phyloP scores from a whole-genome alignment of 2,797 vertebrate genomes.

The Sebastes paucispinis region DNA sequence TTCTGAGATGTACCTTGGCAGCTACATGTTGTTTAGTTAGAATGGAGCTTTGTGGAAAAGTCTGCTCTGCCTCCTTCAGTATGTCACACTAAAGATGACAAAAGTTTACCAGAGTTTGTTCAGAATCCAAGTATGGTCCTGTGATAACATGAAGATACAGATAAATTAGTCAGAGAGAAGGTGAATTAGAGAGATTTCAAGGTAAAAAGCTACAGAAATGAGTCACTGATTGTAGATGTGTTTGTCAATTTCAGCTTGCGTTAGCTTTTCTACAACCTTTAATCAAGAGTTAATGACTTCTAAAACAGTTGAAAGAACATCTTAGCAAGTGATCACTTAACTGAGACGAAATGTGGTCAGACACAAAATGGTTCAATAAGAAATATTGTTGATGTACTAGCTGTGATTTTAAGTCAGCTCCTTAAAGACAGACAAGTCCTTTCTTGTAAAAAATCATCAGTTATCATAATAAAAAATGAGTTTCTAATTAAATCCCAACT shows the following conservation, averaged over 20 bases:
- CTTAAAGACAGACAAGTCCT: too few species aligned
- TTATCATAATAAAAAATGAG: not conserved
- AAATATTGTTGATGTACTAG: too few species aligned
- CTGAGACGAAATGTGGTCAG: not conserved
- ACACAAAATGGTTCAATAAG: not conserved
- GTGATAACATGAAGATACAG: not conserved
- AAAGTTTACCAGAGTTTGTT: not conserved
- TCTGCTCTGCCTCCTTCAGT: conserved; percentile 1
- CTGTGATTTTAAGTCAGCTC: not conserved
- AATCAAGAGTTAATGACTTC: not conserved
- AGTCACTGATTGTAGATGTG: not conserved
- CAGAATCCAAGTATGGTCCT: not conserved
- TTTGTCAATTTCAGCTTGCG: not conserved
- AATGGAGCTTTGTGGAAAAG: conserved; percentile 11
- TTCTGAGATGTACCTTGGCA: conserved; percentile 28
- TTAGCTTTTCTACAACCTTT: not conserved
- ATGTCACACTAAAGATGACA: not conserved
- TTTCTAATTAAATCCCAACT: not conserved
- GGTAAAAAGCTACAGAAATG: not conserved
- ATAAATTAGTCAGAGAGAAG: not conserved
- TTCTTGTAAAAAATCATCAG: not conserved
- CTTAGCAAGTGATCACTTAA: not conserved
- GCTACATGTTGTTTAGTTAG: conserved; percentile 19
- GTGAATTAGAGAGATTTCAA: not conserved
- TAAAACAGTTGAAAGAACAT: not conserved